Evolutionary conservation across 2,113 vertebrate species (phyloP).

Genomic region (Antigone vipio): DNA sequence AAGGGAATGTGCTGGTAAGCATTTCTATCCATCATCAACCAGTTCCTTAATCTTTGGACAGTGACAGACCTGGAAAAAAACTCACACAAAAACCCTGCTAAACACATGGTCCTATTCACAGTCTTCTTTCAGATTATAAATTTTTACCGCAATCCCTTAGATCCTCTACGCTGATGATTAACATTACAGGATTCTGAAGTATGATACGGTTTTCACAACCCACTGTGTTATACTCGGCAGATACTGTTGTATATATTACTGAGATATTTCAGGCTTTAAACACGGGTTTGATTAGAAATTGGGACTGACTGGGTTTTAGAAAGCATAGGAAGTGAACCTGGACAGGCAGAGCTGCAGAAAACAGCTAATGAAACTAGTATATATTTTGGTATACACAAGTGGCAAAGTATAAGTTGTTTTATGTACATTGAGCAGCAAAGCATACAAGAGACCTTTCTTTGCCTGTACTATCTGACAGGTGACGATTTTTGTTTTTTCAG

Average conservation of each 20-base stretch:
- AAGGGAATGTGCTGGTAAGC: neutral
- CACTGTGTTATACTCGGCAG: neutral
- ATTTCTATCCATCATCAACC: neutral
- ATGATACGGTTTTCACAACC: neutral
- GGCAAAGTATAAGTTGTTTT: neutral
- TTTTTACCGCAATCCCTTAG: neutral
- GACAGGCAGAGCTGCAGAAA: neutral
- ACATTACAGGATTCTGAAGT: neutral
- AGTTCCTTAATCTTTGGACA: neutral
- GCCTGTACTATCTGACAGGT: neutral
- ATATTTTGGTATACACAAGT: neutral
- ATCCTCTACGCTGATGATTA: neutral
- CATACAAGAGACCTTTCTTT: neutral
- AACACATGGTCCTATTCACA: neutral
- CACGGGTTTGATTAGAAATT: neutral
- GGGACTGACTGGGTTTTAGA: neutral
- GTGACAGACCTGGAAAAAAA: rapidly evolving
- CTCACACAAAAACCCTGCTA: rapidly evolving
- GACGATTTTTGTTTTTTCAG: neutral
- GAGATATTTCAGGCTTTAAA: neutral
- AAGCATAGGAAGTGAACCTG: neutral
- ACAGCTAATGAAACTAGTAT: rapidly evolving
- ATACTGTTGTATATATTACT: neutral
- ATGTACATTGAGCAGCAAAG: neutral
- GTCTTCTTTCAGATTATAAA: neutral